Evolutionary conservation across 1,140 invertebrate genomes (phyloP).

Genomic region (Macrostomum lignano): DNA sequence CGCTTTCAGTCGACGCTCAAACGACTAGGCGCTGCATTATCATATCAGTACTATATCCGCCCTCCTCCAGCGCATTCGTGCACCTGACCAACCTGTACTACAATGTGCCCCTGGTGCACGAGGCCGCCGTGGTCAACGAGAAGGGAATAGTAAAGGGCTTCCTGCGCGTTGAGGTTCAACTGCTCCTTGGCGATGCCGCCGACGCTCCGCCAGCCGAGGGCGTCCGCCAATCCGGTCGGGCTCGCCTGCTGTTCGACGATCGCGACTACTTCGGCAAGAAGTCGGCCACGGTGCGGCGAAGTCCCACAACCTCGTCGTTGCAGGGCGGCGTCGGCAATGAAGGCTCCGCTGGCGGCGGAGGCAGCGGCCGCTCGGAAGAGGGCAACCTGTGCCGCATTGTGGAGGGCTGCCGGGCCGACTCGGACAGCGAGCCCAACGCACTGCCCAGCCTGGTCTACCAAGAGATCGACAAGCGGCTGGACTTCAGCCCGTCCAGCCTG

Average conservation of each 20-base stretch:
- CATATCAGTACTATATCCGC: no score
- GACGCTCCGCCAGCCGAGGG: not conserved
- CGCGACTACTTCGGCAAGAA: no score
- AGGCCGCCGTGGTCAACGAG: conserved; percentile 95
- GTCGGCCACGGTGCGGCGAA: conserved; percentile 10
- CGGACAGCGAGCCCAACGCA: conserved; percentile 12
- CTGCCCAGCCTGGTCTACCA: conserved; percentile 41
- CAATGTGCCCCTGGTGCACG: conserved; percentile 74
- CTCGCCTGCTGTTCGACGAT: not conserved
- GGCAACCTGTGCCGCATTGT: not conserved
- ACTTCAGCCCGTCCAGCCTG: not conserved
- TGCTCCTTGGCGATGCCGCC: conserved; percentile 39
- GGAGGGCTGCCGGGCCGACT: not conserved
- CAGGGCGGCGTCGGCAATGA: conserved; percentile 31
- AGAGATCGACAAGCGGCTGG: conserved; percentile 19
- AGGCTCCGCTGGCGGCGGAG: conserved; percentile 16
- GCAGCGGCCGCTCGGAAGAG: not conserved
- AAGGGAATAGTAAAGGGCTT: conserved; percentile 79
- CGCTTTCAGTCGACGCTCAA: no score
- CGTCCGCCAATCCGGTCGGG: not conserved
- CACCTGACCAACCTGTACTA: conserved; percentile 88
- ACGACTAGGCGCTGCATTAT: no score
- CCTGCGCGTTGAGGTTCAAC: conserved; percentile 52
- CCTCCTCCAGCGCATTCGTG: conserved; percentile 50
- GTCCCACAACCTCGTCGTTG: conserved; percentile 19